These are phyloP conservation scores for Tethea ocularis DNA, from an alignment of 2,888 invertebrate genomes.

Conservation along the genomic window DNA sequence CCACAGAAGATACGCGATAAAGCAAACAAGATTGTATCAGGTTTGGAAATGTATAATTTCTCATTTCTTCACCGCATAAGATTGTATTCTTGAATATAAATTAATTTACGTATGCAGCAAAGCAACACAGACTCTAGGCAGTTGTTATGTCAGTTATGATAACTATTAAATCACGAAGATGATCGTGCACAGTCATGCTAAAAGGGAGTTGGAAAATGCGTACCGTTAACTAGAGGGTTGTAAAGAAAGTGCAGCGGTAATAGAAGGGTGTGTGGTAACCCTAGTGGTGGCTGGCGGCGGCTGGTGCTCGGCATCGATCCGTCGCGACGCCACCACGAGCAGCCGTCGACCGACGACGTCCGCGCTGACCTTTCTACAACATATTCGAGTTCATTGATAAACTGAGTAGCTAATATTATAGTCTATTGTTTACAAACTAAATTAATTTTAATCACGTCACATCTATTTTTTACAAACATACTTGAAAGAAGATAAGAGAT, in stretches of 20 bases:
- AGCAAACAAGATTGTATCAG: background rate
- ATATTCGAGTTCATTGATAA: background rate
- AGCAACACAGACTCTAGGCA: background rate
- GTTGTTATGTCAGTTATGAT: background rate
- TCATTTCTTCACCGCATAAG: background rate
- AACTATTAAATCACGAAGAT: conserved; percentile 1
- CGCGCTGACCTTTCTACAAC: conserved; percentile 30
- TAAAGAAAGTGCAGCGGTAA: background rate
- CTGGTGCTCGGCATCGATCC: conserved; percentile 54
- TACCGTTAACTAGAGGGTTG: background rate
- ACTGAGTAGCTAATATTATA: background rate
- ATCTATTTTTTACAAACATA: no score
- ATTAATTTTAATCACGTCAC: no score
- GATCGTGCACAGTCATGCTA: background rate
- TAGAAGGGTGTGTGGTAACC: conserved; percentile 19
- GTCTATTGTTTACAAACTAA: no score
- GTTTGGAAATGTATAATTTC: background rate
- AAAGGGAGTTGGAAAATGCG: background rate
- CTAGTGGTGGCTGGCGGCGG: conserved; percentile 28
- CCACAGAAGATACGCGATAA: background rate
- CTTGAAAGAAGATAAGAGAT: no score
- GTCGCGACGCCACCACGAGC: conserved; percentile 42
- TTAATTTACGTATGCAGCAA: background rate
- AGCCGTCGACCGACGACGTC: conserved; percentile 26
- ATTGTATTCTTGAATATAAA: background rate